Evolutionary conservation across 2,113 vertebrate genomes (phyloP).

Genomic region (Nanorana parkeri): DNA sequence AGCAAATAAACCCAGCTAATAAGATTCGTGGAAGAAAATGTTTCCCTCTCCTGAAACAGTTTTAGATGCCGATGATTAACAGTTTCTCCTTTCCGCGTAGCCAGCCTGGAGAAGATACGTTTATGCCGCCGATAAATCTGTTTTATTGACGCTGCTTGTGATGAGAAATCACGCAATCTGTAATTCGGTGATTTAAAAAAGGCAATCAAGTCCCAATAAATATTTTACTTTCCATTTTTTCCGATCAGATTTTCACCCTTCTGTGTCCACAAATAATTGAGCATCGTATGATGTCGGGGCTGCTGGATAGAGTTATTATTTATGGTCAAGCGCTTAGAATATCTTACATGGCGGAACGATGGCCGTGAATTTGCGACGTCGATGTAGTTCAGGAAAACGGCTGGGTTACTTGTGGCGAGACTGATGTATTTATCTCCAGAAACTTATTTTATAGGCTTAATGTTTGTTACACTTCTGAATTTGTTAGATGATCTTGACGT

Average conservation of each 20-base stretch:
- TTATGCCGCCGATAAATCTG: constrained; percentile 49
- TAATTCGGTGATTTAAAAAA: constrained; percentile 55
- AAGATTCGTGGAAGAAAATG: constrained; percentile 4
- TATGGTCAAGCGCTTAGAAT: constrained; percentile 10
- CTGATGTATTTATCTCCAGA: background rate
- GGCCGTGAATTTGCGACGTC: background rate
- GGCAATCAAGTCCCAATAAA: constrained; percentile 54
- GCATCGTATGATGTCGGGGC: background rate
- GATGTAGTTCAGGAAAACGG: background rate
- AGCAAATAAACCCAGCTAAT: constrained; percentile 3
- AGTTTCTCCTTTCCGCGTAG: constrained; percentile 27
- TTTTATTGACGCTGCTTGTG: constrained; percentile 49
- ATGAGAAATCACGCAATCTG: constrained; percentile 56
- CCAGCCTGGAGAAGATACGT: constrained; percentile 26
- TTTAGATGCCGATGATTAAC: constrained; percentile 42
- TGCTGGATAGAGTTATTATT: constrained; percentile 18
- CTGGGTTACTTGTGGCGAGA: background rate
- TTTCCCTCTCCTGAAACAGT: constrained; percentile 27
- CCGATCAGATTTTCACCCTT: constrained; percentile 30
- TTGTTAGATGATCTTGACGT: background rate
- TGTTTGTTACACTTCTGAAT: constrained; percentile 22
- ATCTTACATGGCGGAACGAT: constrained; percentile 18
- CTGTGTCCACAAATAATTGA: constrained; percentile 48
- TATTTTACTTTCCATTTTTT: constrained; percentile 52
- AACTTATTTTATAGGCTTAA: constrained; percentile 30